Evolutionary conservation across 2,888 invertebrate genomes (phyloP).

Genomic region (Myathropa florea): DNA sequence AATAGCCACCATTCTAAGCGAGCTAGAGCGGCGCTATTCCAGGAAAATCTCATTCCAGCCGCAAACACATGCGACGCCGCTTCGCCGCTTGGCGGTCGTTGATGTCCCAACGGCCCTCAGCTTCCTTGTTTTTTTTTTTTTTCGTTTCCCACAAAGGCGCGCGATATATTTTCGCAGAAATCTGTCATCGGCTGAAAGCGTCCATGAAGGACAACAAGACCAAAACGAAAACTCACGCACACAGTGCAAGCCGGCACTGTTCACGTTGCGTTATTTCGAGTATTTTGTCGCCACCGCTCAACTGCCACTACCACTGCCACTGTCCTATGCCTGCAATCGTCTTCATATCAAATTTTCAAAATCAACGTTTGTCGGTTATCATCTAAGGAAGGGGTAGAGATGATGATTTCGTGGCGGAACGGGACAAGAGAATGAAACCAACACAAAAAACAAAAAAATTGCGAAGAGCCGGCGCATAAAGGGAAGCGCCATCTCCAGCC

Average conservation of each 20-base stretch:
- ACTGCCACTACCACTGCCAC: constrained; percentile 21
- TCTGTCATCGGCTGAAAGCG: constrained; percentile 70
- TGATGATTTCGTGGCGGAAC: constrained; percentile 34
- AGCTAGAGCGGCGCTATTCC: constrained; percentile 32
- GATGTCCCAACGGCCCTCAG: neutral
- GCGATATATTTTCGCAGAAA: constrained; percentile 67
- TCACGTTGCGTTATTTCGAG: constrained; percentile 54
- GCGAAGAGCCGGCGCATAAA: constrained; percentile 44
- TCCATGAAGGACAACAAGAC: constrained; percentile 42
- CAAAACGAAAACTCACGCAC: constrained; percentile 9
- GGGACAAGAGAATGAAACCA: constrained; percentile 4
- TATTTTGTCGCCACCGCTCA: constrained; percentile 67
- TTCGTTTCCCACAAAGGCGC: constrained; percentile 44
- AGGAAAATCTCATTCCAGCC: constrained; percentile 50
- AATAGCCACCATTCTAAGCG: constrained; percentile 61
- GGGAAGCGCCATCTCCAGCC: constrained; percentile 68
- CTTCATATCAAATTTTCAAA: constrained; percentile 69
- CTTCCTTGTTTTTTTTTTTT: neutral
- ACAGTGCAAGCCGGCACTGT: too few species aligned
- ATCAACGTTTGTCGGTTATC: constrained; percentile 71
- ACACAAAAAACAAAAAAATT: neutral
- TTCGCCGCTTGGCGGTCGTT: neutral
- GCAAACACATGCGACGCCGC: constrained; percentile 31
- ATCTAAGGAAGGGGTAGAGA: constrained; percentile 42
- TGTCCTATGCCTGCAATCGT: neutral